Evolutionary conservation across 2,797 vertebrate genomes (phyloP), one percentile per base, ranked within the genome.

Genomic region (Rhinichthys osculus): DNA sequence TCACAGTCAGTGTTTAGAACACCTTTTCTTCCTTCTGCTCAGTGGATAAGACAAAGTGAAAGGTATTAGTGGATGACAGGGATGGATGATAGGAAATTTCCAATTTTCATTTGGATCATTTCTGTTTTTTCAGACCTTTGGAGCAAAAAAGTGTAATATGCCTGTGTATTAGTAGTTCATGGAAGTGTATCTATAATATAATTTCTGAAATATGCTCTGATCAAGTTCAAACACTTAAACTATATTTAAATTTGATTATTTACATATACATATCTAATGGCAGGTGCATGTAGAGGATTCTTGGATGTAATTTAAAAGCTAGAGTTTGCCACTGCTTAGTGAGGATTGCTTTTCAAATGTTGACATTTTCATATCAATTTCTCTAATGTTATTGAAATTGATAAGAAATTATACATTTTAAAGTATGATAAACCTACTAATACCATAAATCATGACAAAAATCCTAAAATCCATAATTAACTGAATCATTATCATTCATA

Each of bases 1-100:
- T 82, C 8, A 62, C 16, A 82, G 67, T 59, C 14, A 23, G 35
- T 72, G 52, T 82, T 44, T 54, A 21, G 17, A 82, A 82, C 14
- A 7, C 1, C 27, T 50, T 67, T 30, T 72, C 3, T 72, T 38
- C 23, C 50, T 19, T 72, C 35, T 71, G 67, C 57, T 30, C n/a
- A 40, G 50, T 82, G 21, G 50, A 71, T 50, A 57, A 70, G 50
- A 82, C 44, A 69, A 38, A 47, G 17, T 47, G 38, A 62, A 78
- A 40, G 38, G 14, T 44, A 21, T 44, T 59, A 78, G 35, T 21
- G 54, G n/a, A 62, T 62, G 35, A 62, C 14, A 78, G 38, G 23
- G 57, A 78, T 78, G n/a, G 8, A 78, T 44, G 5, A 30, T 27
- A 64, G 57, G 16, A 78, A 30, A 44, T 64, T 23, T 23, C 52